Conservation (phyloP, 30 jellyfish, hydroid and myxozoan genomes). For the Catostylus mosaicus region DNA sequence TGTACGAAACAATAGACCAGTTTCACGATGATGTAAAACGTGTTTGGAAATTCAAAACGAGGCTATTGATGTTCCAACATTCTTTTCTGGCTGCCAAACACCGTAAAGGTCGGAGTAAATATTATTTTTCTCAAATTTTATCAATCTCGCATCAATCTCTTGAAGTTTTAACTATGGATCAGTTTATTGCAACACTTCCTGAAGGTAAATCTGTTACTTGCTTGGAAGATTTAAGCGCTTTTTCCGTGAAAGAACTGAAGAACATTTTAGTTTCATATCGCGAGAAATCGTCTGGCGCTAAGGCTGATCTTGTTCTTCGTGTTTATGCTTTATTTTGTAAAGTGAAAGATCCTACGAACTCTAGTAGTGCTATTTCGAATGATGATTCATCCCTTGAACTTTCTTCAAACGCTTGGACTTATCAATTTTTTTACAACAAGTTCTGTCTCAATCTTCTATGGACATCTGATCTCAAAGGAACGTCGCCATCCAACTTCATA, state of each 20-base stretch:
- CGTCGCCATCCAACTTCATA: constrained; percentile 24
- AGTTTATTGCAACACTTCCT: constrained; percentile 11
- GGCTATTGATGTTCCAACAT: constrained; percentile 32
- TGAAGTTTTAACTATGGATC: constrained; percentile 25
- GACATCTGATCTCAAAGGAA: constrained; percentile 44
- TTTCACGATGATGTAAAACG: constrained; percentile 15
- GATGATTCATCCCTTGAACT: constrained; percentile 1
- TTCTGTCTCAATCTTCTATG: constrained; percentile 13
- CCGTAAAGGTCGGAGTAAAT: constrained; percentile 2
- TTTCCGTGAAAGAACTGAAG: constrained; percentile 31
- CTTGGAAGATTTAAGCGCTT: constrained; percentile 21
- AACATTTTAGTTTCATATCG: background rate
- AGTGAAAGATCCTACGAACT: constrained; percentile 11
- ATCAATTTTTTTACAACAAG: constrained; percentile 17
- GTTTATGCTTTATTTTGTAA: constrained; percentile 23
- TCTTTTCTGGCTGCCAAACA: constrained; percentile 10
- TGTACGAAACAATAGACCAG: background rate
- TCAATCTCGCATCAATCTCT: constrained; percentile 17
- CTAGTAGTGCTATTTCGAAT: background rate
- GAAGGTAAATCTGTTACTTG: constrained; percentile 5
- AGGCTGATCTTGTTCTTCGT: constrained; percentile 46
- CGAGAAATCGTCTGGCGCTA: constrained; percentile 16
- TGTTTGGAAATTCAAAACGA: constrained; percentile 11
- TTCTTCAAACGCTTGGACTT: constrained; percentile 20
- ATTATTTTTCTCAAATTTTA: constrained; percentile 3